Percentiles rank a stretch among this genome's conserved stretches.
These are phyloP conservation scores for Tuta absoluta DNA, from an alignment of 2,888 invertebrate species.

Conservation along the genomic window DNA sequence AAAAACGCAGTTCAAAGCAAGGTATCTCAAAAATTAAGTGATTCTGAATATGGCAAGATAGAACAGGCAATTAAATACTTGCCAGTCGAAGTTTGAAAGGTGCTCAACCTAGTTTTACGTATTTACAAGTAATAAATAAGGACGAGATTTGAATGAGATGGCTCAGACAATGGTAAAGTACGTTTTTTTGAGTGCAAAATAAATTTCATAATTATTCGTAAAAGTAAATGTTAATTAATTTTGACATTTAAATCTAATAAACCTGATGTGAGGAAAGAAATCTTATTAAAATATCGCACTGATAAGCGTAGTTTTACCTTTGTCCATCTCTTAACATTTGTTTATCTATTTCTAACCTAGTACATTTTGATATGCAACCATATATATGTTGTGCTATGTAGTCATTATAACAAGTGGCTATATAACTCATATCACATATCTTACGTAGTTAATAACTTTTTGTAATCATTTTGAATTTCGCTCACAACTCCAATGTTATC, in stretches of 20 bases:
- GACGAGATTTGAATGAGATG: conserved; percentile 14
- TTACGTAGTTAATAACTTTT: conserved; percentile 76
- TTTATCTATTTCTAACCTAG: conserved; percentile 57
- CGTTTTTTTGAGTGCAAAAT: background rate
- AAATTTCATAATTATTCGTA: background rate
- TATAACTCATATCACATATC: conserved; percentile 77
- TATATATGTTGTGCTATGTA: conserved; percentile 76
- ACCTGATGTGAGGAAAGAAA: background rate
- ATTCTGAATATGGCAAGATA: conserved; percentile 25
- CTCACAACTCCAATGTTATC: conserved; percentile 77
- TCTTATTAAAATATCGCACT: background rate
- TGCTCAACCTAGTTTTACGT: conserved; percentile 48
- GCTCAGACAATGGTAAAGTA: background rate
- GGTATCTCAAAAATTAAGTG: conserved; percentile 19
- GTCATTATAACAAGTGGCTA: conserved; percentile 75
- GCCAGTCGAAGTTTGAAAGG: conserved; percentile 57
- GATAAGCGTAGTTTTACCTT: background rate
- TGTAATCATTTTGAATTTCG: conserved; percentile 68
- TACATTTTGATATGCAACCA: conserved; percentile 73
- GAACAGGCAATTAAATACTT: conserved; percentile 34
- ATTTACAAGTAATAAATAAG: conserved; percentile 45
- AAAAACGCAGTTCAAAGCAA: conserved; percentile 1
- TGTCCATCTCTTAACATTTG: conserved; percentile 39
- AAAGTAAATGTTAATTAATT: too few species aligned
- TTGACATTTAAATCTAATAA: too few species aligned